Percentiles rank a stretch among this genome's conserved stretches.
Evolutionary conservation across 2,888 invertebrate species (phyloP).

Genomic region (Ectemnius cavifrons): DNA sequence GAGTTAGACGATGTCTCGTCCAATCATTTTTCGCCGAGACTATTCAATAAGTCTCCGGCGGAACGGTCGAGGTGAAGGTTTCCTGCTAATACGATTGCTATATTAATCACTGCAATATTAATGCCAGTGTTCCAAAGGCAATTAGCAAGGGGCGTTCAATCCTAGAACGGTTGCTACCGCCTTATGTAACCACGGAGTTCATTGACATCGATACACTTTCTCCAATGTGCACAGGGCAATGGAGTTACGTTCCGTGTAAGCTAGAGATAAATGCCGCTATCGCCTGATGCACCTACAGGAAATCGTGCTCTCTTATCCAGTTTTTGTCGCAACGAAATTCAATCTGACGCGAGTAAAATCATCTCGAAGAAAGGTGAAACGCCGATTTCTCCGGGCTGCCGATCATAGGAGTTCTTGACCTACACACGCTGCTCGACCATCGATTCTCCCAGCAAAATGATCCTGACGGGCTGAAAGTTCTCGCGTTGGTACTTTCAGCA

Average conservation of each 20-base stretch:
- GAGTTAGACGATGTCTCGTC: too few relatives aligned
- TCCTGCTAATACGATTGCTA: too few relatives aligned
- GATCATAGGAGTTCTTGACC: not conserved
- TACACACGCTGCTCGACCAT: not conserved
- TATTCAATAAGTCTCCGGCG: too few relatives aligned
- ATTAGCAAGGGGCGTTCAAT: conserved; percentile 31
- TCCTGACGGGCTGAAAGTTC: too few relatives aligned
- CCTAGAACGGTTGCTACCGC: conserved; percentile 25
- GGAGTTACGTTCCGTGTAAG: conserved; percentile 40
- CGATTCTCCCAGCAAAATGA: not conserved
- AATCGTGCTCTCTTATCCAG: not conserved
- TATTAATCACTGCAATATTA: not conserved
- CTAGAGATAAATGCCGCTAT: conserved; percentile 41
- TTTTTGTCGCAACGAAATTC: not conserved
- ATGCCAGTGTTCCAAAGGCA: conserved; percentile 10
- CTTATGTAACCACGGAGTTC: conserved; percentile 53
- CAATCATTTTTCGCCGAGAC: too few relatives aligned
- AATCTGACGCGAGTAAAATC: too few relatives aligned
- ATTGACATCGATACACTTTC: conserved; percentile 56
- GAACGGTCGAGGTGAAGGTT: too few relatives aligned
- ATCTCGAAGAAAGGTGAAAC: not conserved
- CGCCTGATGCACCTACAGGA: conserved; percentile 34
- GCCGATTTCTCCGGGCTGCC: not conserved
- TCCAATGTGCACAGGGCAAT: conserved; percentile 22
- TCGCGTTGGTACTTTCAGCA: not conserved